Conservation (phyloP, 2,113 vertebrate species). For the Anarhynchus alexandrinus region DNA sequence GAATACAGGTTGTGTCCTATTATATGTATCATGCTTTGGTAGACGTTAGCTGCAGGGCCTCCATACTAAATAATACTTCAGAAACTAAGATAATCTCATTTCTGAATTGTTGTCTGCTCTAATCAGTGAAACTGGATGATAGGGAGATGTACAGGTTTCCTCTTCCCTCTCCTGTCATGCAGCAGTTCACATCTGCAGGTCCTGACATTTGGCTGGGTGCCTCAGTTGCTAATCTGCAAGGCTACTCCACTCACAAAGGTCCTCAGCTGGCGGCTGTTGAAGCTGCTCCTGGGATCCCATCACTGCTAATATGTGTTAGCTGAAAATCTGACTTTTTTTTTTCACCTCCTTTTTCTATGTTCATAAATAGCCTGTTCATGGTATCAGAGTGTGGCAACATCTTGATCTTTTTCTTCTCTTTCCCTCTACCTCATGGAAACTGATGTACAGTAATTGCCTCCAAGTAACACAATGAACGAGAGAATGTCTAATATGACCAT, state of each 20-base stretch:
- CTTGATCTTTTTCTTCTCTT: neutral
- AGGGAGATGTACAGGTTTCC: neutral
- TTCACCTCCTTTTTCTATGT: neutral
- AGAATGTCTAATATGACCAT: neutral
- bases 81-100: neutral
- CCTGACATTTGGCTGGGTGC: accelerated
- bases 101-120: neutral
- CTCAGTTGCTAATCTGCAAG: neutral
- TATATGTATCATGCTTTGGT: neutral
- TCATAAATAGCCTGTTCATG: neutral
- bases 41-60: neutral
- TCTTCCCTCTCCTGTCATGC: neutral
- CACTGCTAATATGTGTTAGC: neutral
- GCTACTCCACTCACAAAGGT: neutral
- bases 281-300: neutral
- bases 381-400: neutral
- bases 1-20: neutral
- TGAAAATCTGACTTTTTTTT: neutral
- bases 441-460: neutral
- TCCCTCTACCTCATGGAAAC: neutral
- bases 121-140: neutral
- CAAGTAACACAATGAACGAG: neutral
- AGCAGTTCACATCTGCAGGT: neutral
- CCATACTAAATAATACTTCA: neutral
- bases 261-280: neutral